phyloP scores from a whole-genome alignment of 2,797 vertebrate species.

The Anableps anableps region DNA sequence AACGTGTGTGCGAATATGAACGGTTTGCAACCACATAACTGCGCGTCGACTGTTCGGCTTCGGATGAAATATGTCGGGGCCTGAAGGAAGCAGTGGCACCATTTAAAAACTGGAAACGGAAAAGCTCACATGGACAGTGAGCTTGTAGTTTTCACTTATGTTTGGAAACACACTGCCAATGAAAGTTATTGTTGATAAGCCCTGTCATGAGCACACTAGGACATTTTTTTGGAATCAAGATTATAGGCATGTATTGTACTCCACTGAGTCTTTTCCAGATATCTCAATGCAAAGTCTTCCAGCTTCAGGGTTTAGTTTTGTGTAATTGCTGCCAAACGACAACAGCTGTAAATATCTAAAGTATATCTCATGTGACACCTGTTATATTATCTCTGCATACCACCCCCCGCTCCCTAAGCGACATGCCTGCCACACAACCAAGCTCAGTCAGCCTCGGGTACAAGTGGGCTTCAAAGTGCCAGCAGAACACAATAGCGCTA shows the following conservation, averaged over 20 bases:
- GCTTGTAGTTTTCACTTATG: neutral
- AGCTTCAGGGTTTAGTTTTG: neutral
- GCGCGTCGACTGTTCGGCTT: too few species aligned
- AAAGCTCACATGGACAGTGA: too few species aligned
- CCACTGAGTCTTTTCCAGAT: neutral
- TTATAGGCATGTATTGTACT: neutral
- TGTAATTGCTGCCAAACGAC: constrained; percentile 1
- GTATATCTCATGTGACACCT: neutral
- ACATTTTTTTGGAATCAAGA: neutral
- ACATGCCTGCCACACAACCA: neutral
- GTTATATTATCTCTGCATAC: neutral
- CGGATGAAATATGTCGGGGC: too few species aligned
- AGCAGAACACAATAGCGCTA: constrained; percentile 12
- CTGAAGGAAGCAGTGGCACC: too few species aligned
- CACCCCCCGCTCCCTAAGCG: neutral
- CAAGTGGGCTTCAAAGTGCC: constrained; percentile 25
- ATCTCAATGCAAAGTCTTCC: neutral
- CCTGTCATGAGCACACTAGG: neutral
- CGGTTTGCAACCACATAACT: too few species aligned
- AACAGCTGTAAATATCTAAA: neutral
- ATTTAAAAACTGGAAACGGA: too few species aligned
- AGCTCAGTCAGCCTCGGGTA: neutral
- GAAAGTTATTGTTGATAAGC: neutral
- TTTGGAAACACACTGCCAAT: neutral
- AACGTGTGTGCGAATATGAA: too few species aligned